Evolutionary conservation across 2,888 invertebrate genomes (phyloP), one percentile per base, ranked within the genome.

Genomic region (Tipula unca): DNA sequence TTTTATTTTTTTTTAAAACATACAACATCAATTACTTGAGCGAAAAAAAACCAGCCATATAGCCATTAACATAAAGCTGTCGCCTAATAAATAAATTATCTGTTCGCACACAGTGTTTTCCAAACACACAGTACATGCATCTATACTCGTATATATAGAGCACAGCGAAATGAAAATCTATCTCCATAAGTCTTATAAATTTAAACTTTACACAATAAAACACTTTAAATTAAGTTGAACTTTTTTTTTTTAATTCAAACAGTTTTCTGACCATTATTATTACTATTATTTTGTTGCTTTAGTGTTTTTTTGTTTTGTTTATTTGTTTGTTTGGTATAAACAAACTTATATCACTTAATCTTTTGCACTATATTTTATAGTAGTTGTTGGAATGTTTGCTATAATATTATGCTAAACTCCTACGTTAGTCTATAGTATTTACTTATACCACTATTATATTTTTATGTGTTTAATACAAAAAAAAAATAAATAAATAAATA

Each of bases 141-240:
- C 1, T 48, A 17, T 3, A 69, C 32, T 32, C 32, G 32, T 32
- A 32, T 32, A 32, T 32, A 6, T 32, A 2, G 4, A 32, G 17
- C 5, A 17, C 10, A 25, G 69, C 13, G 69, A 69, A 69, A 69
- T 25, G 69, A 69, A 69, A 69, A 69, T 69, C 69, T 69, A 69
- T 69, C 69, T 69, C 17, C 17, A 17, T 48, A 48, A 54, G 17
- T 54, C 69, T 69, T 69, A 69, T 69, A 69, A 69, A 69, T 69
- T 69, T 25, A 69, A 69, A 69, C 69, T 69, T 69, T 69, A 69
- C 69, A 69, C 69, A 69, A 69, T 69, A 69, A 69, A 69, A 69
- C 69, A 69, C 69, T 69, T 69, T 25, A 69, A 69, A 69, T 69
- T 69, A 69, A 69, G 69, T 69, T 69, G 25, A 69, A 69, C 69